Conservation (phyloP, 2,797 vertebrate genomes). For the Pagetopsis macropterus region DNA sequence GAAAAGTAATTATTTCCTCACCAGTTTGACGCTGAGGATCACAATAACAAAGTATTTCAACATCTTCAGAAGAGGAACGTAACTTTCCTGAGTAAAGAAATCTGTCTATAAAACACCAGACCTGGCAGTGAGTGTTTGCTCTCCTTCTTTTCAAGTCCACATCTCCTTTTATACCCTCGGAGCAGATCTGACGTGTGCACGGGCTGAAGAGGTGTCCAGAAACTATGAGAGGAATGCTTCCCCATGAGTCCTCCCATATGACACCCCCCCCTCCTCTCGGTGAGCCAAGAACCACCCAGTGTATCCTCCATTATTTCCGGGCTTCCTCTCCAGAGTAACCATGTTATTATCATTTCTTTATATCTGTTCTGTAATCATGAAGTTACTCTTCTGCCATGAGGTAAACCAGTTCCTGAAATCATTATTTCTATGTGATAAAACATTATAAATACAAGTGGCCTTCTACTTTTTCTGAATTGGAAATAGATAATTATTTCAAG, state of each 20-base stretch:
- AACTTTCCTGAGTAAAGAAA: slow-evolving; percentile 24
- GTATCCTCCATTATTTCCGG: slow-evolving; percentile 21
- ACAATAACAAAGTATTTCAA: slow-evolving; percentile 43
- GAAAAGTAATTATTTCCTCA: slow-evolving; percentile 48
- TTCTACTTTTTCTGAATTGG: neutral
- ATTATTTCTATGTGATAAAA: slow-evolving; percentile 1
- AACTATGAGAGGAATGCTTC: slow-evolving; percentile 90
- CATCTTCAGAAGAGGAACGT: slow-evolving; percentile 55
- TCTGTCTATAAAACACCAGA: slow-evolving; percentile 16
- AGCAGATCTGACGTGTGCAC: slow-evolving; percentile 84
- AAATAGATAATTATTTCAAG: neutral
- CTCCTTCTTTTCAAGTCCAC: slow-evolving; percentile 51
- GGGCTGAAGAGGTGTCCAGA: slow-evolving; percentile 86
- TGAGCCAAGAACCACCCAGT: slow-evolving; percentile 56
- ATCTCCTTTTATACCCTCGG: slow-evolving; percentile 81
- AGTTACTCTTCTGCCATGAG: slow-evolving; percentile 9
- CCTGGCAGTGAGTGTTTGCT: slow-evolving; percentile 30
- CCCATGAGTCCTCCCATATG: slow-evolving; percentile 77
- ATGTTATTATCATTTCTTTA: slow-evolving; percentile 26
- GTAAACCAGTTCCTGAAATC: neutral
- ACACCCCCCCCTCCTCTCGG: slow-evolving; percentile 33
- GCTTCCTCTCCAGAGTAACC: slow-evolving; percentile 23
- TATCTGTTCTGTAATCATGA: slow-evolving; percentile 7
- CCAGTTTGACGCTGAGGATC: slow-evolving; percentile 53
- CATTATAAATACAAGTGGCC: neutral